A percentile compares a stretch with the other conserved stretches of the same genome.
These are phyloP conservation scores for Caretta caretta DNA, from an alignment of 2,113 vertebrate genomes.

Conservation along the genomic window DNA sequence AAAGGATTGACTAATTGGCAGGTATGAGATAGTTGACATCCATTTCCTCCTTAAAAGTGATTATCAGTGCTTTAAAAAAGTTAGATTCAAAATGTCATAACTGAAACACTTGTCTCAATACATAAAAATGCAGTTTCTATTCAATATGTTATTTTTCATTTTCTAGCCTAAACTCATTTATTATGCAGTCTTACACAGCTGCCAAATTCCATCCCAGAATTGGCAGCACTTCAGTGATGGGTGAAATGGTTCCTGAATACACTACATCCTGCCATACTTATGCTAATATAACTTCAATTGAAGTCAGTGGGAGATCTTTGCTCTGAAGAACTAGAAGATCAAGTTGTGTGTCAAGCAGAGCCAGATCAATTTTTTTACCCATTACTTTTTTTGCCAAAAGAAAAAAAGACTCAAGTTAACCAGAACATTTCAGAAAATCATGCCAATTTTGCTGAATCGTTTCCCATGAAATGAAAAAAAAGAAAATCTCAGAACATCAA, in stretches of 20 bases:
- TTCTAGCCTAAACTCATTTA: not conserved
- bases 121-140: not conserved
- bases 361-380: not conserved
- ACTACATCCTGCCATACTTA: constrained; percentile 39
- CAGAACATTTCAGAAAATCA: not conserved
- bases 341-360: constrained; percentile 23
- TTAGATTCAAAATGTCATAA: not conserved
- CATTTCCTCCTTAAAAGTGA: constrained; percentile 1
- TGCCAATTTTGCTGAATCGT: not conserved
- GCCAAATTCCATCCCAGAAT: not conserved
- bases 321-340: constrained; percentile 20
- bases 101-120: not conserved
- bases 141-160: not conserved
- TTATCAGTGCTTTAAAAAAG: not conserved
- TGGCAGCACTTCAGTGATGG: not conserved
- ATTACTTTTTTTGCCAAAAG: not conserved
- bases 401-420: not conserved
- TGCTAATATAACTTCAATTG: not conserved
- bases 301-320: not conserved
- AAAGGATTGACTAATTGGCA: constrained; percentile 8
- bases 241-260: constrained; percentile 7
- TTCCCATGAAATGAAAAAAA: not conserved
- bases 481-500: not conserved
- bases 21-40: not conserved
- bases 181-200: not conserved